Evolutionary conservation across 2,797 vertebrate genomes (phyloP), one percentile per base, ranked within the genome.

Genomic region (Silurus aristotelis): DNA sequence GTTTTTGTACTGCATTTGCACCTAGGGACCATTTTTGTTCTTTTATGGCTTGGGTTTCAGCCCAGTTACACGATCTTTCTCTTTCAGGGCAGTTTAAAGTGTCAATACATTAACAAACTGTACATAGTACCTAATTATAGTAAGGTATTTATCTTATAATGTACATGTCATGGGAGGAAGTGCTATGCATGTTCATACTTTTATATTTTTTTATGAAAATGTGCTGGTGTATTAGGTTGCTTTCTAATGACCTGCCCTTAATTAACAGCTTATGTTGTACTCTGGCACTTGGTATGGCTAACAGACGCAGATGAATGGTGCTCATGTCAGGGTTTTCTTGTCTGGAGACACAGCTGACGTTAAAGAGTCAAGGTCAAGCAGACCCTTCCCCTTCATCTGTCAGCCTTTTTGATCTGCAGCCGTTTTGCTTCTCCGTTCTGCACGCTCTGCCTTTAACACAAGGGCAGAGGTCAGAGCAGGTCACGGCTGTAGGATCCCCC

Each of bases 381-480:
- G 92, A 91, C 92, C 92, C 92, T 92, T 95, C 92, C 93, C 92
- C 92, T 93, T 95, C 94, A 95, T 96, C 95, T 95, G 95, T 95
- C 94, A 94, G 92, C 87, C 93, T 94, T 86, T 96, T 96, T 96
- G 95, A 96, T 96, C 96, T 96, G 89, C 66, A 88, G 93, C 93
- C 93, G 92, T 90, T 90, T 93, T 92, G 89, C 90, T 92, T 89
- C 84, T 82, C 77, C 56, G 84, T 92, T 93, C 79, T 94, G 92
- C 93, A 93, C 88, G 91, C 92, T 93, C 80, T 89, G 94, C 91
- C 91, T 92, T 55, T 93, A 93, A 91, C 92, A 86, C 75, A 77
- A 89, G 83, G 91, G 91, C 87, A 89, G 86, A 90, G 94, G 94
- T 94, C 93, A 90, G 90, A 89, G 89, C 88, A 90, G 90, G 90